phyloP scores from a whole-genome alignment of 1,140 invertebrate species.

The Pollicipes pollicipes region DNA sequence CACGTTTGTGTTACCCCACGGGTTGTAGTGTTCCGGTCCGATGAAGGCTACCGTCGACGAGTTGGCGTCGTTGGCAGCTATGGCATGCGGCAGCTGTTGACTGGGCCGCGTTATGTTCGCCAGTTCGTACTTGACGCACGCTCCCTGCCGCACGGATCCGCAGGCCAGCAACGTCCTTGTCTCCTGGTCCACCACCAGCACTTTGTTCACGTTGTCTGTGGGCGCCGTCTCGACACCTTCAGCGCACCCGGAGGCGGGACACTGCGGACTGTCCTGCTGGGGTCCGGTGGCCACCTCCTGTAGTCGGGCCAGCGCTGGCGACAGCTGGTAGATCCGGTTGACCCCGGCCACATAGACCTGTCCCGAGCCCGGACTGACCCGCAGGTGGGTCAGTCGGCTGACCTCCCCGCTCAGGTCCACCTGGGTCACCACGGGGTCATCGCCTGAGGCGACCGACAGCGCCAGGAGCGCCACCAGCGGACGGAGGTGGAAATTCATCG shows the following conservation, averaged over 20 bases:
- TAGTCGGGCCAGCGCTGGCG: constrained; percentile 47
- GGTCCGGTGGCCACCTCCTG: constrained; percentile 51
- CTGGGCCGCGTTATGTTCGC: constrained; percentile 56
- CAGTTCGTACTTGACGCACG: constrained; percentile 68
- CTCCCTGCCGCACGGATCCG: constrained; percentile 68
- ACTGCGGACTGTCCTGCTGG: constrained; percentile 56
- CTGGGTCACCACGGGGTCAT: constrained; percentile 1
- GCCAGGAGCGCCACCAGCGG: background rate
- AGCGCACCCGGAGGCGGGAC: constrained; percentile 63
- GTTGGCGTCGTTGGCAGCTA: constrained; percentile 43
- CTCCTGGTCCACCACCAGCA: constrained; percentile 68
- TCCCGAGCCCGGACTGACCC: constrained; percentile 38
- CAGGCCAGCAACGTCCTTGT: constrained; percentile 65
- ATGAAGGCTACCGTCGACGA: constrained; percentile 88
- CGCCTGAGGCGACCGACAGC: background rate
- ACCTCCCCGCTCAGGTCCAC: background rate
- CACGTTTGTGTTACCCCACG: constrained; percentile 53
- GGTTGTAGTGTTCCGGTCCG: constrained; percentile 66
- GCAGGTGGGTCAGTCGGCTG: constrained; percentile 30
- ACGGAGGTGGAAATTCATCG: background rate
- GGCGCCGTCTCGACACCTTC: constrained; percentile 38
- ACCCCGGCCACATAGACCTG: constrained; percentile 58
- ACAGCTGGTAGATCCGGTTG: constrained; percentile 65
- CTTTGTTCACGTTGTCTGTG: constrained; percentile 78
- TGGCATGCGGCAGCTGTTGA: constrained; percentile 40